phyloP scores from a whole-genome alignment of 2,113 vertebrate genomes.

The Bufo gargarizans region DNA sequence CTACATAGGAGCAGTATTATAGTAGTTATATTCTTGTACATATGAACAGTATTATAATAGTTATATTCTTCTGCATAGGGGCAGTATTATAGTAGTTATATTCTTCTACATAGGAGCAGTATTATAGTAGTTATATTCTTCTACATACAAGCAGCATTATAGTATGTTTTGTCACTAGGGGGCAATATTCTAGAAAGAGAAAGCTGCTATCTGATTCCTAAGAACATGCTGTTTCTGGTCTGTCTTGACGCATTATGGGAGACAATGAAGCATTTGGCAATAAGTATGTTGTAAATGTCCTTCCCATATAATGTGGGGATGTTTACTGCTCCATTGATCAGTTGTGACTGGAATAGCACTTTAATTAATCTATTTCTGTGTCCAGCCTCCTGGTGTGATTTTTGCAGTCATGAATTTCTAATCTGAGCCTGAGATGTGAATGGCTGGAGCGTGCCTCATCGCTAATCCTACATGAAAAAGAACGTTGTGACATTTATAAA shows the following conservation, averaged over 20 bases:
- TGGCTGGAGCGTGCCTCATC: not conserved
- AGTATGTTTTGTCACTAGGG: too few species aligned
- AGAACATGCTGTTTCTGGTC: too few species aligned
- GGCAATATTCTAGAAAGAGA: too few species aligned
- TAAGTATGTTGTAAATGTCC: not conserved
- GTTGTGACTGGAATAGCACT: not conserved
- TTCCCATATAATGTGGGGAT: not conserved
- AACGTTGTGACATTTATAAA: conserved; percentile 12
- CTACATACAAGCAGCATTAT: not conserved
- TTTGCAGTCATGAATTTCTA: not conserved
- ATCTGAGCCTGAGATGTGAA: not conserved
- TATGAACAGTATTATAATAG: not conserved
- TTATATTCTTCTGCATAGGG: not conserved
- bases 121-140: not conserved
- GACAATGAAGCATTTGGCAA: not conserved
- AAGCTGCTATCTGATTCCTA: too few species aligned
- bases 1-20: not conserved
- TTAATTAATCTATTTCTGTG: not conserved
- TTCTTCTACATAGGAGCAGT: not conserved
- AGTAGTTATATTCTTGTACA: conserved; percentile 9
- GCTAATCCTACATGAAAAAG: conserved; percentile 6
- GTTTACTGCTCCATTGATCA: not conserved
- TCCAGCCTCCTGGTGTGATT: not conserved
- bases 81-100: conserved; percentile 5
- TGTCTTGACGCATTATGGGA: too few species aligned